Evolutionary conservation across 2,113 vertebrate species (phyloP), one percentile per base, ranked within the genome.

Genomic region (Syngnathus floridae): DNA sequence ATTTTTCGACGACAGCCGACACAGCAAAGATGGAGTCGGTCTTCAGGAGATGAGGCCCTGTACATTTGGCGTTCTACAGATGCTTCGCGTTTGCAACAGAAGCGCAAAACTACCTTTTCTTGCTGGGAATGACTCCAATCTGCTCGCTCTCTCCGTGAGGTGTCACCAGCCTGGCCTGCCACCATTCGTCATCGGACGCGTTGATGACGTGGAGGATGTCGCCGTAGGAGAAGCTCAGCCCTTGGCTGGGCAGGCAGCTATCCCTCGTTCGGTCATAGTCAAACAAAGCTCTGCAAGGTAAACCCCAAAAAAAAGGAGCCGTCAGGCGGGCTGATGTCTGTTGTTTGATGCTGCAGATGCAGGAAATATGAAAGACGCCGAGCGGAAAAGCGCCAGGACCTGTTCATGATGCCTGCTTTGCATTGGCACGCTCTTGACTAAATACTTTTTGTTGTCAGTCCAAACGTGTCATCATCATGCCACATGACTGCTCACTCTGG

Each of bases 171-270:
- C 97, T 92, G 1, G 96, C 97, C 83, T 99, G 97, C 97, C 97
- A 99, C 97, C 97, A 99, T 83, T 99, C 97, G 14, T 99, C 97
- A 5, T 99, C 97, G 0, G 97, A 99, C 69, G 97, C 95, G 0
- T 99, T 99, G 82, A 99, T 95, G 80, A 99, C 97, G 1, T 99
- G 97, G 70, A 99, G 90, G 80, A 99, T 99, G 65, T 99, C 96
- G 57, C 96, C 96, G 0, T 98, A 99, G 65, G 93, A 94, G 85
- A 99, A 99, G 85, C 96, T 99, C 82, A 99, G 92, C 0, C 97
- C 96, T 87, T 99, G 96, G 90, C 97, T 99, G 78, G 96, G 97
- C 75, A 99, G 84, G 82, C 97, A 98, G 83, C 97, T 99, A 92
- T 99, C 97, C 75, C 95, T 91, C 77, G 95, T 96, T 70, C 96